Percentiles rank a stretch among this genome's conserved stretches.
These are phyloP conservation scores for Dermatemys mawii DNA, from an alignment of 2,113 vertebrate species.

Conservation along the genomic window DNA sequence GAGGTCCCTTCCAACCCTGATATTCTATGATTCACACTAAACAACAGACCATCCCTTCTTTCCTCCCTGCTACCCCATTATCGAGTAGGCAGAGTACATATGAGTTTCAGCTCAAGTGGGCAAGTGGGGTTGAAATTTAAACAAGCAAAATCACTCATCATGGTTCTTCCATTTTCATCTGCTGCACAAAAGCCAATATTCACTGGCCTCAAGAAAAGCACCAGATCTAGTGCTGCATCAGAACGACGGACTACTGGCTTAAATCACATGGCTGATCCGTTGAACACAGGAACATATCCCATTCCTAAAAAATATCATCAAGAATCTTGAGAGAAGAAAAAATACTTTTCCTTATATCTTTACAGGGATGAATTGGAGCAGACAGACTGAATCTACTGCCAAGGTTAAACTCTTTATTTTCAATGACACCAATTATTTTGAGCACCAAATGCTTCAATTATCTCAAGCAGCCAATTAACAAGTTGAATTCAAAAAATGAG, in stretches of 20 bases:
- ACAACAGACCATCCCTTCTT: not conserved
- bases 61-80: not conserved
- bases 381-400: conserved; percentile 59
- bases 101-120: not conserved
- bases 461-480: conserved; percentile 71
- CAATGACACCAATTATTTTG: conserved; percentile 72
- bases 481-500: conserved; percentile 60
- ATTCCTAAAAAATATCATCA: conserved; percentile 45
- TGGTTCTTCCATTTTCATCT: not conserved
- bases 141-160: not conserved
- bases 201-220: rapidly evolving
- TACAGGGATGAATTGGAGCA: conserved; percentile 52
- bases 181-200: rapidly evolving
- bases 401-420: conserved; percentile 73
- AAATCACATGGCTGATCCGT: conserved; percentile 33
- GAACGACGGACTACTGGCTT: not conserved
- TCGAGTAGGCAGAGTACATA: not conserved
- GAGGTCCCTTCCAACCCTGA: no score
- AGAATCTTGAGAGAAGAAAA: conserved; percentile 31
- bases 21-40: no score
- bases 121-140: not conserved
- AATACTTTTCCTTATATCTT: conserved; percentile 20
- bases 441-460: conserved; percentile 72
- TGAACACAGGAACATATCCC: conserved; percentile 15
- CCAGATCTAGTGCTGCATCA: not conserved